A percentile compares a stretch with the other conserved stretches of the same genome.
Conservation (phyloP, 2,888 invertebrate genomes). For the Pachliopta kotzebuea region DNA sequence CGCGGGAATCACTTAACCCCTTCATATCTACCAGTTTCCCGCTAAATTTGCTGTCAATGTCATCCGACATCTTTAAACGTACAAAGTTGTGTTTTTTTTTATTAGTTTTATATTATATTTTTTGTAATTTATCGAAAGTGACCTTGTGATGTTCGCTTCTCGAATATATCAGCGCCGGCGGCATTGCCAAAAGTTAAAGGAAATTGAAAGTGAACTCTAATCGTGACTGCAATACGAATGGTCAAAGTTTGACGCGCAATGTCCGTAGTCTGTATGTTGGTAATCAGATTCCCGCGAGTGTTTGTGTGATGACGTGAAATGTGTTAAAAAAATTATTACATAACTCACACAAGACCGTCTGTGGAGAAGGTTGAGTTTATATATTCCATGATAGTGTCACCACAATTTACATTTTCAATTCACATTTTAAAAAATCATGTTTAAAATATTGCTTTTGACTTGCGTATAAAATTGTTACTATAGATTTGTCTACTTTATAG, state of each 20-base stretch:
- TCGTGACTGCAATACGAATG: slow-evolving; percentile 20
- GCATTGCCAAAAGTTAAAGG: slow-evolving; percentile 24
- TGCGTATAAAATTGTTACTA: too few species aligned
- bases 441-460: too few species aligned
- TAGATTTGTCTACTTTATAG: too few species aligned
- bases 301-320: slow-evolving; percentile 16
- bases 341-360: slow-evolving; percentile 3
- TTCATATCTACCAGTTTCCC: slow-evolving; percentile 30
- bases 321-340: slow-evolving; percentile 12
- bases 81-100: background rate
- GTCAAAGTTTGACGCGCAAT: background rate
- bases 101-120: slow-evolving; percentile 1
- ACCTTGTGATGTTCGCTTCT: slow-evolving; percentile 25
- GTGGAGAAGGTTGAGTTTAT: background rate
- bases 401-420: background rate
- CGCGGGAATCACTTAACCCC: slow-evolving; percentile 50
- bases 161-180: slow-evolving; percentile 26
- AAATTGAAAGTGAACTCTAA: slow-evolving; percentile 29
- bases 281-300: slow-evolving; percentile 1
- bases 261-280: background rate
- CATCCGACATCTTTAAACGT: slow-evolving; percentile 32
- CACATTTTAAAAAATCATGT: too few species aligned
- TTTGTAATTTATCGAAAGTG: slow-evolving; percentile 22
- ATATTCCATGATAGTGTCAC: background rate
- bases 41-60: slow-evolving; percentile 31